These are phyloP conservation scores for Ardeotis arabs DNA, from an alignment of 2,113 vertebrate genomes.

Conservation along the genomic window DNA sequence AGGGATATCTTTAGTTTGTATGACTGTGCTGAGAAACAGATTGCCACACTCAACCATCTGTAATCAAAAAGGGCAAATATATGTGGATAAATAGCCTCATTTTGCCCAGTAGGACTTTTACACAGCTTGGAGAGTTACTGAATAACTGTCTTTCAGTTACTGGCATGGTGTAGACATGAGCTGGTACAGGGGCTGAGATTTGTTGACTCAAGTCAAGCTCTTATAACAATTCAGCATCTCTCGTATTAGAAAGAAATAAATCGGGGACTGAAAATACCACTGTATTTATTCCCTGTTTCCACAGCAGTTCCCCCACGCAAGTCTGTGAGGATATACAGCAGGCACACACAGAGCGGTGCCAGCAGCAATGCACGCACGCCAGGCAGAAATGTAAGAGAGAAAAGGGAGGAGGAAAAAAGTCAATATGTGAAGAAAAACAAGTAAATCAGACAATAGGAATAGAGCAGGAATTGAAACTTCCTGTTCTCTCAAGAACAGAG, in stretches of 20 bases:
- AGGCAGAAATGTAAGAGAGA: neutral
- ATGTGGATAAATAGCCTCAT: neutral
- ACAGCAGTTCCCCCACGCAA: neutral
- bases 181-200: neutral
- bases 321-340: neutral
- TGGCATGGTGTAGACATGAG: neutral
- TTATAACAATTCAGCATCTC: neutral
- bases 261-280: neutral
- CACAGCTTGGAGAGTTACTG: neutral
- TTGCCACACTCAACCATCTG: neutral
- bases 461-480: neutral
- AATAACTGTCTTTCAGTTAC: neutral
- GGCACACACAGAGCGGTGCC: neutral
- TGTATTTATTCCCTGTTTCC: neutral
- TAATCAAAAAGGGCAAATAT: neutral
- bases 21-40: neutral
- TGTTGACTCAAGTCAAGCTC: neutral
- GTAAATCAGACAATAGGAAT: neutral
- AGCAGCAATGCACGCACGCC: neutral
- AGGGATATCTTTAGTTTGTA: neutral
- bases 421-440: constrained; percentile 3
- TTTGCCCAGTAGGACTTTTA: neutral
- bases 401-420: neutral
- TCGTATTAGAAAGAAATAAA: neutral
- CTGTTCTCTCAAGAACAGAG: neutral